phyloP scores from a whole-genome alignment of 2,888 invertebrate species.

The Laothoe populi region DNA sequence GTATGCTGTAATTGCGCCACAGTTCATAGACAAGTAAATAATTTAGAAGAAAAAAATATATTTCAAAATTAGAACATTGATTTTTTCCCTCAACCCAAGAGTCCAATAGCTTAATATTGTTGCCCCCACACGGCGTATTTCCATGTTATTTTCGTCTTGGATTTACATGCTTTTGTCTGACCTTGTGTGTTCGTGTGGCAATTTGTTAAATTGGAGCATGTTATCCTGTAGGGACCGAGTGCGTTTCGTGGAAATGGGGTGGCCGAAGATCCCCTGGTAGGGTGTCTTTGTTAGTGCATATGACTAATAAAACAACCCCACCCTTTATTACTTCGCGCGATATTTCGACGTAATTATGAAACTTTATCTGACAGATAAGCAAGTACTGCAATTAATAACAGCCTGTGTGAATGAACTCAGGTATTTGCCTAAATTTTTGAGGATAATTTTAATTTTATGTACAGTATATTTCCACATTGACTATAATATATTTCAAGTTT shows the following conservation, averaged over 20 bases:
- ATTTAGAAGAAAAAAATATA: slow-evolving; percentile 34
- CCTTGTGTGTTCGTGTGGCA: slow-evolving; percentile 47
- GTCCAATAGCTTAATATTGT: too few species aligned
- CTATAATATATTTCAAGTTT: too few species aligned
- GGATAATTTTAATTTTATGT: too few species aligned
- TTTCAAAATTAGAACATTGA: slow-evolving; percentile 41
- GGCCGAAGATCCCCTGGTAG: slow-evolving; percentile 52
- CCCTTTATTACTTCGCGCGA: slow-evolving; percentile 21
- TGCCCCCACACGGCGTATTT: slow-evolving; percentile 42
- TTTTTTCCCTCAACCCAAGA: slow-evolving; percentile 45
- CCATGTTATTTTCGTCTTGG: slow-evolving; percentile 38
- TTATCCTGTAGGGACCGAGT: slow-evolving; percentile 43
- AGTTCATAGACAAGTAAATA: slow-evolving; percentile 37
- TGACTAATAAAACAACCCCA: slow-evolving; percentile 47
- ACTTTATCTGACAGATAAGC: slow-evolving; percentile 26
- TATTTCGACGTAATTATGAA: slow-evolving; percentile 18
- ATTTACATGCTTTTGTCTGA: slow-evolving; percentile 40
- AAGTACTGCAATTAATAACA: slow-evolving; percentile 16
- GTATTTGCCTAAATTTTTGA: background rate
- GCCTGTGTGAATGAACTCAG: slow-evolving; percentile 9
- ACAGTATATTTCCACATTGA: too few species aligned
- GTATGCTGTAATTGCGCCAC: slow-evolving; percentile 42
- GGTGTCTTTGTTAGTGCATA: slow-evolving; percentile 44
- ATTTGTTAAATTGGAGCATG: slow-evolving; percentile 52
- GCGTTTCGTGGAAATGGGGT: slow-evolving; percentile 62